Evolutionary conservation across 2,888 invertebrate genomes (phyloP).

Genomic region (Eristalis tenax): DNA sequence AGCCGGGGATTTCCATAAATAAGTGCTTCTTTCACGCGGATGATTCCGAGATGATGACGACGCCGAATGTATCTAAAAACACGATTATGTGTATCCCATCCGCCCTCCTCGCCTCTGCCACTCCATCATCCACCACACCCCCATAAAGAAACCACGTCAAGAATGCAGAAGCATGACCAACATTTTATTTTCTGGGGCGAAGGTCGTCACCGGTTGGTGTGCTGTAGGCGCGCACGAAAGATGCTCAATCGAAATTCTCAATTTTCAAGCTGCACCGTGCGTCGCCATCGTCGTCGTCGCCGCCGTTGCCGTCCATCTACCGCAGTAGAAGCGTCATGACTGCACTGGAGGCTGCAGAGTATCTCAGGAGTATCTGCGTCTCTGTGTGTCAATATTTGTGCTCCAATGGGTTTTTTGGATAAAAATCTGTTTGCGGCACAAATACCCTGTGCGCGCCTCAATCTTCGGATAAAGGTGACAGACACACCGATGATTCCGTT

Average conservation of each 20-base stretch:
- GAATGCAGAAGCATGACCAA: conserved; percentile 13
- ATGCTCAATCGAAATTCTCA: conserved; percentile 60
- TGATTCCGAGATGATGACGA: conserved; percentile 21
- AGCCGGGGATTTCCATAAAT: conserved; percentile 58
- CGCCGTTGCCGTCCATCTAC: neutral
- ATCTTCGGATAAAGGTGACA: conserved; percentile 5
- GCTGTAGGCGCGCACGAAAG: conserved; percentile 26
- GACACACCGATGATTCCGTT: conserved; percentile 43
- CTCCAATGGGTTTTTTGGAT: conserved; percentile 36
- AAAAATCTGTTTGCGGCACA: conserved; percentile 17
- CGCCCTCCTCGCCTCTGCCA: neutral
- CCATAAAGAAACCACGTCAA: neutral
- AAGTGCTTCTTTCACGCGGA: conserved; percentile 62
- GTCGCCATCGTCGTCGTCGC: neutral
- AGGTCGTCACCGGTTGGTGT: conserved; percentile 24
- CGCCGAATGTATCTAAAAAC: conserved; percentile 28
- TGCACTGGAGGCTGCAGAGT: neutral
- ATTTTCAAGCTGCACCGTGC: conserved; percentile 63
- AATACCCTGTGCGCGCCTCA: neutral
- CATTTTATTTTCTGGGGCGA: conserved; percentile 2
- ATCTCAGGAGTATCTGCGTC: too few relatives aligned
- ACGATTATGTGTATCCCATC: conserved; percentile 31
- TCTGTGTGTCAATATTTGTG: conserved; percentile 63
- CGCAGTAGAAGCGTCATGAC: neutral
- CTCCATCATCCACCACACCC: neutral